Base-by-base conservation (phyloP, 2,113 vertebrate species). In the Hucho hucho region DNA sequence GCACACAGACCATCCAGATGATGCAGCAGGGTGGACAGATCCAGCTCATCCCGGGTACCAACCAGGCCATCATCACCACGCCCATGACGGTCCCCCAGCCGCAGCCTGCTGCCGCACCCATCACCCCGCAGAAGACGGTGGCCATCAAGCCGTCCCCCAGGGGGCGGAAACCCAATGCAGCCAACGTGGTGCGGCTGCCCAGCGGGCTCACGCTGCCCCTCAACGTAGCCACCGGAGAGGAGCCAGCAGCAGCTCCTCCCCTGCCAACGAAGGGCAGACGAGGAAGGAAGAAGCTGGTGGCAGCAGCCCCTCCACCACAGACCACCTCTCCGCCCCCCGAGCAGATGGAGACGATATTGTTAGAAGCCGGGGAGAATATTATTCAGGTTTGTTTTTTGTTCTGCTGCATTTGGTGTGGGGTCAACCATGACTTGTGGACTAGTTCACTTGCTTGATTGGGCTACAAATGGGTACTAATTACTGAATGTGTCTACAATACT, bases 301-400 rank as follows among this genome's bases (percentile, higher is more conserved):
- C 74, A 3, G 84, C 94, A 0, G 75, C 85, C 6, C 83, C 86
- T 24, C 86, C 88, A 16, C 80, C 94, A 0, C 91, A 91, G 74
- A 81, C 89, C 0, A 81, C 88, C 61, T 82, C 90, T 0, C 95
- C 93, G 0, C 85, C 95, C 1, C 83, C 95, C 0, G 98, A 98
- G 83, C 97, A 98, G 84, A 94, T 99, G 91, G 97, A 99, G 89
- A 96, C 98, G 0, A 95, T 98, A 79, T 78, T 98, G 24, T 98
- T 99, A 12, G 98, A 99, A 81, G 95, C 94, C 0, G 94, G 95
- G 0, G 97, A 98, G 80, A 98, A 98, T 90, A 97, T 98, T 81
- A 95, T 99, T 78, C 98, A 99, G 86, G 93, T 94, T 83, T 43
- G 66, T 28, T 53, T 18, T 14, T 53, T 53, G 3, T 53, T 53